These are phyloP conservation scores for Passerculus sandwichensis DNA, from an alignment of 2,797 vertebrate genomes.

Conservation along the genomic window DNA sequence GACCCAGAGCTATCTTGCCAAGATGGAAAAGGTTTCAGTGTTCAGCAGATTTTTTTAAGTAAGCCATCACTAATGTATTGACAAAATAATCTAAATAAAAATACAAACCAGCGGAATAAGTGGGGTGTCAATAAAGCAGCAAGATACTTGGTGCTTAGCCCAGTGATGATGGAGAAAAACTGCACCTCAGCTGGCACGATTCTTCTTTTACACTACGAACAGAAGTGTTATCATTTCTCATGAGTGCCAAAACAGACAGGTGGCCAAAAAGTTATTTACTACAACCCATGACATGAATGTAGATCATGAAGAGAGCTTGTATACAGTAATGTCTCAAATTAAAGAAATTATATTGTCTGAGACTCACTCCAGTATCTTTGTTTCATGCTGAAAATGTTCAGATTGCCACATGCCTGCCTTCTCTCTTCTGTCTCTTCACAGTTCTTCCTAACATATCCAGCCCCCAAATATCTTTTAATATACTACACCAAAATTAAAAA, in stretches of 20 bases:
- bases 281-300: neutral
- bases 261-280: neutral
- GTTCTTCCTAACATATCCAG: neutral
- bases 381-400: neutral
- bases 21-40: neutral
- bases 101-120: neutral
- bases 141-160: neutral
- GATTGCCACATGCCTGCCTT: accelerated
- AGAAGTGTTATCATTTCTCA: neutral
- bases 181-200: neutral
- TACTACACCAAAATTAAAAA: neutral
- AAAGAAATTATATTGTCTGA: neutral
- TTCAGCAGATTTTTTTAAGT: neutral
- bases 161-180: neutral
- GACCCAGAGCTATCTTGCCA: neutral
- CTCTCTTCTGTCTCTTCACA: neutral
- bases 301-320: neutral
- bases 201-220: neutral
- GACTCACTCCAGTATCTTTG: neutral
- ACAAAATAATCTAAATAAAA: neutral
- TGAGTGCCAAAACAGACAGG: neutral
- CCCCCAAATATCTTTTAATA: neutral
- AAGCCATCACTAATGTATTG: neutral
- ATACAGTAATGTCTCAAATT: neutral
- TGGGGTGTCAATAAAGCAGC: neutral